Evolutionary conservation across 2,888 invertebrate genomes (phyloP).

Genomic region (Criorhina ranunculi): DNA sequence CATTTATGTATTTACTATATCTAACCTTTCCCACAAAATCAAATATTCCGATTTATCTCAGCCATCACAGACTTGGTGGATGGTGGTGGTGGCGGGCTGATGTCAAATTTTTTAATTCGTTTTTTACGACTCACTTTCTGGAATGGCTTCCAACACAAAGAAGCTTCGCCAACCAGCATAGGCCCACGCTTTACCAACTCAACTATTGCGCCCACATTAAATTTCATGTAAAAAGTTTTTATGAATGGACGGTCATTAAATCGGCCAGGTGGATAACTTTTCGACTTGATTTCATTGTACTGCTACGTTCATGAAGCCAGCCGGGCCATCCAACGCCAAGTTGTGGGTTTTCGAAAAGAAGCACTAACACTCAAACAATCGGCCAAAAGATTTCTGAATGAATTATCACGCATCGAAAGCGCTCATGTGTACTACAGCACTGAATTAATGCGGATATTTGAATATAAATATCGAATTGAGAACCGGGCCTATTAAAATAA

Average conservation of each 20-base stretch:
- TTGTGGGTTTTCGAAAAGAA: conserved; percentile 57
- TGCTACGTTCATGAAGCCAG: conserved; percentile 23
- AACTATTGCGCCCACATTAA: conserved; percentile 69
- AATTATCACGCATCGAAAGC: conserved; percentile 51
- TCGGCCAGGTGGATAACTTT: conserved; percentile 67
- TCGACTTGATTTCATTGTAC: conserved; percentile 51
- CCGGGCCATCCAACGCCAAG: conserved; percentile 33
- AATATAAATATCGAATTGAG: conserved; percentile 60
- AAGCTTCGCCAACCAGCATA: conserved; percentile 46
- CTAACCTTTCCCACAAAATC: conserved; percentile 53
- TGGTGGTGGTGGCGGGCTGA: conserved; percentile 18
- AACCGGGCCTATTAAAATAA: conserved; percentile 67
- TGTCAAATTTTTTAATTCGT: conserved; percentile 51
- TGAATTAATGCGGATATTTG: conserved; percentile 47
- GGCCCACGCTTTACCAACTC: conserved; percentile 65
- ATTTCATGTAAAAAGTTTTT: conserved; percentile 57
- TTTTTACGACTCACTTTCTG: conserved; percentile 70
- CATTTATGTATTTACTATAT: conserved; percentile 45
- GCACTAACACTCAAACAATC: conserved; percentile 28
- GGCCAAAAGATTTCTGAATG: conserved; percentile 61
- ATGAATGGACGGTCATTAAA: conserved; percentile 69
- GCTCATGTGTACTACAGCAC: conserved; percentile 21
- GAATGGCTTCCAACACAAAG: conserved; percentile 60
- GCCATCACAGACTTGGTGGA: conserved; percentile 41
- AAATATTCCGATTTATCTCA: conserved; percentile 61